phyloP scores from a whole-genome alignment of 2,888 invertebrate genomes.

The Crocallis elinguaria region DNA sequence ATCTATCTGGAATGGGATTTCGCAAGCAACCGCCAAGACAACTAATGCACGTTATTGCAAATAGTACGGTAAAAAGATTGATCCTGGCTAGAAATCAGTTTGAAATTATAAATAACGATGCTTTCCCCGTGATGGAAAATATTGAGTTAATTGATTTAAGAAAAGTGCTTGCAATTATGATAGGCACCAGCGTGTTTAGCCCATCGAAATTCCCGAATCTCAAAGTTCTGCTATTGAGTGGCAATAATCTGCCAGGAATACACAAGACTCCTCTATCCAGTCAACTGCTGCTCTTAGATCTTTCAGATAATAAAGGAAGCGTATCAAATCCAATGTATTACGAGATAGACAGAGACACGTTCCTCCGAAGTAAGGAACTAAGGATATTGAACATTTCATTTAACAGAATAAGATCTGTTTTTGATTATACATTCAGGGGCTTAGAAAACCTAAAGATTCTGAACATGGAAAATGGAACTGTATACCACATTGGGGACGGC shows the following conservation, averaged over 20 bases:
- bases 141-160: slow-evolving; percentile 83
- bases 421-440: slow-evolving; percentile 78
- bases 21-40: slow-evolving; percentile 75
- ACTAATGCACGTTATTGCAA: slow-evolving; percentile 78
- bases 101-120: slow-evolving; percentile 75
- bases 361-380: slow-evolving; percentile 75
- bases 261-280: slow-evolving; percentile 77
- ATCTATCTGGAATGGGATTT: slow-evolving; percentile 82
- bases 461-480: slow-evolving; percentile 80
- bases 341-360: slow-evolving; percentile 78
- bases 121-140: slow-evolving; percentile 83
- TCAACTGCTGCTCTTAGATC: slow-evolving; percentile 76
- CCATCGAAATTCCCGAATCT: slow-evolving; percentile 78
- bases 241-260: slow-evolving; percentile 82
- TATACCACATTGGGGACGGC: slow-evolving; percentile 75
- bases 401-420: slow-evolving; percentile 81
- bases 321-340: slow-evolving; percentile 73
- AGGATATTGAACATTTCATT: slow-evolving; percentile 79
- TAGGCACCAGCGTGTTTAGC: slow-evolving; percentile 77
- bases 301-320: slow-evolving; percentile 79
- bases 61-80: slow-evolving; percentile 76
- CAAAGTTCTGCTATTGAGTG: slow-evolving; percentile 75
- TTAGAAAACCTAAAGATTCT: slow-evolving; percentile 76
- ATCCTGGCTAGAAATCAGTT: slow-evolving; percentile 83
- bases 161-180: slow-evolving; percentile 73